A percentile compares a stretch with the other conserved stretches of the same genome.
Evolutionary conservation across 2,888 invertebrate genomes (phyloP).

Genomic region (Lepas anatifera): DNA sequence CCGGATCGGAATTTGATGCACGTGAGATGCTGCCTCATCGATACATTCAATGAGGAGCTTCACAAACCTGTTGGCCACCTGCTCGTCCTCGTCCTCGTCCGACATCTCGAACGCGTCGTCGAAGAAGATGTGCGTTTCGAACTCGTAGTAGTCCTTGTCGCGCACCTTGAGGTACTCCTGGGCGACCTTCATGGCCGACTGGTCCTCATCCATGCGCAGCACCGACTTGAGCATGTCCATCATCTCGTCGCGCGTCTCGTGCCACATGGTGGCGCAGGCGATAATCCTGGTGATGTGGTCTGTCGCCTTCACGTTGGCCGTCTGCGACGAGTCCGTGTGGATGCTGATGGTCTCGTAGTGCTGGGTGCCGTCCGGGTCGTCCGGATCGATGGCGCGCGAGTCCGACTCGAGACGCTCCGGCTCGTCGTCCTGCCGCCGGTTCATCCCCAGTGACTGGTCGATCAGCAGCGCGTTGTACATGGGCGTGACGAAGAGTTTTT

Average conservation of each 20-base stretch:
- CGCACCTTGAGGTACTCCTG: conserved; percentile 54
- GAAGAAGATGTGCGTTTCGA: conserved; percentile 80
- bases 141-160: conserved; percentile 44
- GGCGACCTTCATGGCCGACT: conserved; percentile 70
- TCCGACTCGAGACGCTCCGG: conserved; percentile 77
- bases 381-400: conserved; percentile 56
- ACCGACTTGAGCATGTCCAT: conserved; percentile 80
- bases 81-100: conserved; percentile 74
- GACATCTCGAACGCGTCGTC: conserved; percentile 95
- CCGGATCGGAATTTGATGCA: conserved; percentile 77
- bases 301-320: conserved; percentile 66
- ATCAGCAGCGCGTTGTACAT: conserved; percentile 86
- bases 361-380: conserved; percentile 29
- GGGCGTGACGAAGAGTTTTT: conserved; percentile 85
- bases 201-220: conserved; percentile 76
- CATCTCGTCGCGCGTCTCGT: conserved; percentile 86
- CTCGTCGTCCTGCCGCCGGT: conserved; percentile 43
- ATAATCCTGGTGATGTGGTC: conserved; percentile 88
- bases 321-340: conserved; percentile 60
- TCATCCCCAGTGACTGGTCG: conserved; percentile 89
- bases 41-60: conserved; percentile 77
- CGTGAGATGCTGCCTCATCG: conserved; percentile 88
- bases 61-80: conserved; percentile 84
- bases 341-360: conserved; percentile 93
- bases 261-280: conserved; percentile 99